phyloP scores from a whole-genome alignment of 1,140 invertebrate genomes.

The Eriosoma lanigerum region DNA sequence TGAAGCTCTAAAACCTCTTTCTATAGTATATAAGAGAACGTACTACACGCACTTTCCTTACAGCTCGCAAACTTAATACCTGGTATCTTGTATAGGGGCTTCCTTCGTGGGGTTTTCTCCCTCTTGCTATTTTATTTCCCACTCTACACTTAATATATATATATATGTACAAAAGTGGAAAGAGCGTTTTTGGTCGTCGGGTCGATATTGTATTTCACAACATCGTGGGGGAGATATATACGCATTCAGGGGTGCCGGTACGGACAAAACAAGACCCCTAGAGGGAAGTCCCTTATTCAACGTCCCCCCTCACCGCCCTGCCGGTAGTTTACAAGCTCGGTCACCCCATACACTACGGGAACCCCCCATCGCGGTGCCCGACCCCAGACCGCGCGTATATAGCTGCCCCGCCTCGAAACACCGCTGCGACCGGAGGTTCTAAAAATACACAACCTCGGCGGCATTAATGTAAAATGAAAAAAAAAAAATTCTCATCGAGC shows the following conservation, averaged over 20 bases:
- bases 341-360: conserved; percentile 17
- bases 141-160: neutral
- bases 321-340: neutral
- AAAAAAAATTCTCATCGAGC: conserved; percentile 27
- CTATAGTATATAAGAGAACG: neutral
- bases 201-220: conserved; percentile 44
- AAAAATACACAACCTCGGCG: conserved; percentile 38
- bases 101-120: conserved; percentile 35
- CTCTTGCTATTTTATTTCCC: neutral
- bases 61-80: conserved; percentile 33
- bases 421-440: conserved; percentile 36
- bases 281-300: conserved; percentile 46
- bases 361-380: conserved; percentile 50
- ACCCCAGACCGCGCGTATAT: conserved; percentile 34
- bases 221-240: conserved; percentile 36
- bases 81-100: conserved; percentile 37
- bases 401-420: conserved; percentile 38
- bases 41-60: conserved; percentile 24
- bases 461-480: neutral
- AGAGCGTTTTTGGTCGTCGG: conserved; percentile 36
- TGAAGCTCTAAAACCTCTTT: conserved; percentile 23
- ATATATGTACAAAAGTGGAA: neutral
- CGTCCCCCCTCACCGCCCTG: neutral
- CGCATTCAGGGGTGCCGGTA: conserved; percentile 45
- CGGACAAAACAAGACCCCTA: conserved; percentile 50